Percentiles rank a stretch among this genome's conserved stretches.
These are phyloP conservation scores for Brachionus calyciflorus DNA, from an alignment of 1,140 invertebrate genomes.

Conservation along the genomic window DNA sequence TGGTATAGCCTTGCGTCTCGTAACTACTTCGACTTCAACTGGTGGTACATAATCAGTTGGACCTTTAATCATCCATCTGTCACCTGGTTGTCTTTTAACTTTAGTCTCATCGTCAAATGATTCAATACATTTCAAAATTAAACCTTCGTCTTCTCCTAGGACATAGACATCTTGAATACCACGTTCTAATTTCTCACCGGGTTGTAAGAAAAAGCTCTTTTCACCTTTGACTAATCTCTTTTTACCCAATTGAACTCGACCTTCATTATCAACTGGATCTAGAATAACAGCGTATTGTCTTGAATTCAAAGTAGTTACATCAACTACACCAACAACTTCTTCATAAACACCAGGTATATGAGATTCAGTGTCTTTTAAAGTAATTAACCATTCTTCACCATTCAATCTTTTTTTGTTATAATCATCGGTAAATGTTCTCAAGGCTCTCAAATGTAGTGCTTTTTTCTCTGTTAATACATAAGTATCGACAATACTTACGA, in stretches of 20 bases:
- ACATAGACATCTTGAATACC: slow-evolving; percentile 63
- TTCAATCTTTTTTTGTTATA: slow-evolving; percentile 60
- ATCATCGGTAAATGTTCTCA: slow-evolving; percentile 62
- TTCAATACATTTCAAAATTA: slow-evolving; percentile 62
- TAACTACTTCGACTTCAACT: slow-evolving; percentile 63
- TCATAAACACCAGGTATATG: slow-evolving; percentile 65
- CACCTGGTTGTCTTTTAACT: slow-evolving; percentile 57
- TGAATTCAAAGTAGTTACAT: slow-evolving; percentile 62
- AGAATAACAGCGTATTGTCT: slow-evolving; percentile 63
- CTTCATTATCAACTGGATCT: slow-evolving; percentile 61
- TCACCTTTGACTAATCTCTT: slow-evolving; percentile 58
- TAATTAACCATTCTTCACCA: slow-evolving; percentile 65
- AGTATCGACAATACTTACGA: slow-evolving; percentile 62
- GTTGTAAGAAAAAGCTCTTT: slow-evolving; percentile 63
- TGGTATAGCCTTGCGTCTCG: slow-evolving; percentile 61
- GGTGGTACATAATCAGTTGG: slow-evolving; percentile 64
- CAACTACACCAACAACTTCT: slow-evolving; percentile 60
- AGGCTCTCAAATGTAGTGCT: slow-evolving; percentile 62
- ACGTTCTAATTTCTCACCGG: slow-evolving; percentile 61
- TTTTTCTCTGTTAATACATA: slow-evolving; percentile 64
- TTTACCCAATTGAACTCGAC: slow-evolving; percentile 62
- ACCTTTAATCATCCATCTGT: slow-evolving; percentile 64
- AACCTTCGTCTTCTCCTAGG: slow-evolving; percentile 62
- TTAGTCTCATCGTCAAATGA: slow-evolving; percentile 53
- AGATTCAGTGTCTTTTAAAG: slow-evolving; percentile 60